Evolutionary conservation across 2,797 vertebrate genomes (phyloP).

Genomic region (Arremon brunneinucha): DNA sequence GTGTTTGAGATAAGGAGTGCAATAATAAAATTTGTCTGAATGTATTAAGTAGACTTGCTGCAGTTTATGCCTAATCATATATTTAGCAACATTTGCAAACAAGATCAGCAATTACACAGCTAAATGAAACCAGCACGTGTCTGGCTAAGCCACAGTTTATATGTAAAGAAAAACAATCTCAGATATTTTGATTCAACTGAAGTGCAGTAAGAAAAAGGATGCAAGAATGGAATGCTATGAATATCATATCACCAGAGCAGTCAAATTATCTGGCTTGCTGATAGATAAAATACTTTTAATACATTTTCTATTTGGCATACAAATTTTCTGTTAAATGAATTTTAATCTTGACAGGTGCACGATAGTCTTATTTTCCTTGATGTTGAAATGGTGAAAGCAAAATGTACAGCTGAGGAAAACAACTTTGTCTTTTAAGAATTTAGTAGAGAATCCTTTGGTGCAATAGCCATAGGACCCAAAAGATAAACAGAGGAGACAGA

Average conservation of each 20-base stretch:
- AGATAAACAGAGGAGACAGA: not conserved
- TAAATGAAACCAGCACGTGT: not conserved
- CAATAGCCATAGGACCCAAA: not conserved
- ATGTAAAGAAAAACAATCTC: not conserved
- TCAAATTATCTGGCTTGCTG: not conserved
- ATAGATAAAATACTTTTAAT: not conserved
- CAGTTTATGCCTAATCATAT: conserved; percentile 14
- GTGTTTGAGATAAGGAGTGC: not conserved
- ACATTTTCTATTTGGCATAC: not conserved
- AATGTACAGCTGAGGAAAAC: not conserved
- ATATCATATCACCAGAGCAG: not conserved
- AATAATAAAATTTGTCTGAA: conserved; percentile 20
- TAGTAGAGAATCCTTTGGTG: not conserved
- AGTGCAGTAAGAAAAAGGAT: not conserved
- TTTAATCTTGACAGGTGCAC: not conserved
- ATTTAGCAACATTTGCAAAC: conserved; percentile 34
- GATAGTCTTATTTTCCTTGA: not conserved
- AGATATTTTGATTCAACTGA: not conserved
- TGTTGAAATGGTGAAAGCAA: not conserved
- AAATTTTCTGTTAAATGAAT: not conserved
- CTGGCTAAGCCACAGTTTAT: not conserved
- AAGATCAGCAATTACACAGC: conserved; percentile 11
- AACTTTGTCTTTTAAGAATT: not conserved
- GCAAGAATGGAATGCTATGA: not conserved
- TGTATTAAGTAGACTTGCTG: not conserved